Evolutionary conservation across 2,113 vertebrate genomes (phyloP).

Genomic region (Mobula birostris): DNA sequence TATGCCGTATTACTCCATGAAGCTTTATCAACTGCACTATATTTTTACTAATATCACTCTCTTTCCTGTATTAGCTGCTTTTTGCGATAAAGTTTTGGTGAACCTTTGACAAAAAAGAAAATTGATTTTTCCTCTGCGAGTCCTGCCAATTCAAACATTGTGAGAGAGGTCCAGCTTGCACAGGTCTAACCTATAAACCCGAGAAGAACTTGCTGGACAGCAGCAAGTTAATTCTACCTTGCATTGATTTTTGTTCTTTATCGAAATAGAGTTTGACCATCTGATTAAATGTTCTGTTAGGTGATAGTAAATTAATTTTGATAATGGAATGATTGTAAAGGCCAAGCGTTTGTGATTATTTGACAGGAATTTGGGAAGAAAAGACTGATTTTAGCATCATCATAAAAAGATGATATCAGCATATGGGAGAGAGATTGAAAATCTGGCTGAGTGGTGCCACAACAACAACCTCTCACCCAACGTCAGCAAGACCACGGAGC

Average conservation of each 20-base stretch:
- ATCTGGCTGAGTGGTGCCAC: too few relatives aligned
- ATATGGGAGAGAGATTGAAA: too few relatives aligned
- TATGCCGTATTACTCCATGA: not conserved
- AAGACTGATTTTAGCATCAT: too few relatives aligned
- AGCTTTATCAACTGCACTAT: not conserved
- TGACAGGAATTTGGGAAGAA: not conserved
- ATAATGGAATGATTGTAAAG: not conserved
- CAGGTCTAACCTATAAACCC: not conserved
- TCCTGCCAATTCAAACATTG: not conserved
- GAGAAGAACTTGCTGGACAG: not conserved
- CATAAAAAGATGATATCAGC: too few relatives aligned
- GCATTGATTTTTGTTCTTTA: not conserved
- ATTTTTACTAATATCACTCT: too few relatives aligned
- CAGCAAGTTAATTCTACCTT: not conserved
- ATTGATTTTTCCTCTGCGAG: not conserved
- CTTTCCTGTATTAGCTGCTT: not conserved
- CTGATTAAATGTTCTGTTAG: not conserved
- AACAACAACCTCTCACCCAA: too few relatives aligned
- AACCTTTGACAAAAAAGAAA: not conserved
- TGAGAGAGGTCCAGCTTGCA: not conserved
- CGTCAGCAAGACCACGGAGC: too few relatives aligned
- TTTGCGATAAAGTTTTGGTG: not conserved
- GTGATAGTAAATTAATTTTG: not conserved
- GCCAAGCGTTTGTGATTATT: not conserved
- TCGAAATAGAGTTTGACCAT: not conserved